phyloP scores from a whole-genome alignment of 2,888 invertebrate species.

The Brenthis ino region DNA sequence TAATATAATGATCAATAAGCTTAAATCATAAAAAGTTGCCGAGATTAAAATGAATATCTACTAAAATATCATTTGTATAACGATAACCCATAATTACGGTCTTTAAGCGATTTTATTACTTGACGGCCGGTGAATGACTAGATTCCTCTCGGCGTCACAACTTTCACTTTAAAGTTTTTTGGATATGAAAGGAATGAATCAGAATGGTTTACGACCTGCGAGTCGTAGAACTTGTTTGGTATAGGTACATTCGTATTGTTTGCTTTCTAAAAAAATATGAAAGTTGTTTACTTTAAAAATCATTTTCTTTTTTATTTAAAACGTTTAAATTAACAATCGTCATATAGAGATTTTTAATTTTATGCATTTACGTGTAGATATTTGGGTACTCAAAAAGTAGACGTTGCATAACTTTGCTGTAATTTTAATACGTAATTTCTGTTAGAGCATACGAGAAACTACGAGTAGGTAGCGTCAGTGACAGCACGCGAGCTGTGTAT shows the following conservation, averaged over 20 bases:
- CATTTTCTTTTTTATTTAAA: slow-evolving; percentile 14
- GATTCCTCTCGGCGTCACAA: slow-evolving; percentile 63
- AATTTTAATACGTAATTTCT: slow-evolving; percentile 40
- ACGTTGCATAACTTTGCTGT: slow-evolving; percentile 39
- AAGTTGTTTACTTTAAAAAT: slow-evolving; percentile 22
- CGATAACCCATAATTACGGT: slow-evolving; percentile 45
- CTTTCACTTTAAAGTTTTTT: slow-evolving; percentile 79
- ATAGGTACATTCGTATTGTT: slow-evolving; percentile 34
- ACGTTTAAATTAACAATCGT: neutral
- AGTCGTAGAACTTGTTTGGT: slow-evolving; percentile 38
- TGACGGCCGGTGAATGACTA: slow-evolving; percentile 67
- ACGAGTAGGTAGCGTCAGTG: slow-evolving; percentile 36
- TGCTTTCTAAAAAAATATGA: slow-evolving; percentile 36
- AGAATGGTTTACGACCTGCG: slow-evolving; percentile 44
- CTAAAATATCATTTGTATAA: slow-evolving; percentile 5
- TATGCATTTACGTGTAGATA: slow-evolving; percentile 5
- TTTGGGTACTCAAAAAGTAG: slow-evolving; percentile 19
- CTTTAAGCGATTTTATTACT: slow-evolving; percentile 67
- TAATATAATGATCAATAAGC: too few relatives aligned
- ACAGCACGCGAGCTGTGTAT: slow-evolving; percentile 60
- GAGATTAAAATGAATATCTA: neutral
- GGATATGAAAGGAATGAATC: slow-evolving; percentile 53
- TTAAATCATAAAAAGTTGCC: too few relatives aligned
- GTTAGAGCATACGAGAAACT: slow-evolving; percentile 48
- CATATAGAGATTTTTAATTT: neutral